Evolutionary conservation across 2,113 vertebrate genomes (phyloP).

Genomic region (Grus americana): DNA sequence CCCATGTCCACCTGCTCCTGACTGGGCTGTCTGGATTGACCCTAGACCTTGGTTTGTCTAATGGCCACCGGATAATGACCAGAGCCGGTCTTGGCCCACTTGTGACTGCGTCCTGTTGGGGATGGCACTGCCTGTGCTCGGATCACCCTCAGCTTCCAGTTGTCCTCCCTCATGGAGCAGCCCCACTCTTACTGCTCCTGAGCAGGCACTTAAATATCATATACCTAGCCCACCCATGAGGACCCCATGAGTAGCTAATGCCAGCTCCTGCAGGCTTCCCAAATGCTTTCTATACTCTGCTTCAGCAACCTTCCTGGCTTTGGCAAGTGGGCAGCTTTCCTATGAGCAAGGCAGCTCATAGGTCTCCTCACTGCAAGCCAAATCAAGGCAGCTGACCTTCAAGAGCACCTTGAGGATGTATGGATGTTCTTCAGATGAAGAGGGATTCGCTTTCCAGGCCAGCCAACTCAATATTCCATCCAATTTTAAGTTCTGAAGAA

Average conservation of each 20-base stretch:
- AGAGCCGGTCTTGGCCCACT: too few relatives aligned
- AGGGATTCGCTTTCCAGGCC: background rate
- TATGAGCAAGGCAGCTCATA: background rate
- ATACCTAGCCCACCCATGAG: background rate
- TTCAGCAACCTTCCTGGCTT: background rate
- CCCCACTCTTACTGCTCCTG: background rate
- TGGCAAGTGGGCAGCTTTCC: background rate
- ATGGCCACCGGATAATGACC: background rate
- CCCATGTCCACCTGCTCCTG: background rate
- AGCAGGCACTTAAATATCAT: background rate
- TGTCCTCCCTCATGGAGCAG: background rate
- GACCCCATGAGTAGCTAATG: background rate
- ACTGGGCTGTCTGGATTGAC: background rate
- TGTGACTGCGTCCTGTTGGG: background rate
- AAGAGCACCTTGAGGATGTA: background rate
- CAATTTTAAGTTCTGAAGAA: background rate
- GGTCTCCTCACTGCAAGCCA: background rate
- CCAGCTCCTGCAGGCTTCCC: background rate
- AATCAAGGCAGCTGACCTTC: background rate
- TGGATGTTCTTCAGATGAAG: background rate
- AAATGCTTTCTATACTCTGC: background rate
- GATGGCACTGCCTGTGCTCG: fast-evolving
- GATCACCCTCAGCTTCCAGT: background rate
- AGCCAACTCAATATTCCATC: background rate
- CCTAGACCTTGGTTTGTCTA: background rate